Evolutionary conservation across 2,113 vertebrate genomes (phyloP), one percentile per base, ranked within the genome.

Genomic region (Caranx ignobilis): DNA sequence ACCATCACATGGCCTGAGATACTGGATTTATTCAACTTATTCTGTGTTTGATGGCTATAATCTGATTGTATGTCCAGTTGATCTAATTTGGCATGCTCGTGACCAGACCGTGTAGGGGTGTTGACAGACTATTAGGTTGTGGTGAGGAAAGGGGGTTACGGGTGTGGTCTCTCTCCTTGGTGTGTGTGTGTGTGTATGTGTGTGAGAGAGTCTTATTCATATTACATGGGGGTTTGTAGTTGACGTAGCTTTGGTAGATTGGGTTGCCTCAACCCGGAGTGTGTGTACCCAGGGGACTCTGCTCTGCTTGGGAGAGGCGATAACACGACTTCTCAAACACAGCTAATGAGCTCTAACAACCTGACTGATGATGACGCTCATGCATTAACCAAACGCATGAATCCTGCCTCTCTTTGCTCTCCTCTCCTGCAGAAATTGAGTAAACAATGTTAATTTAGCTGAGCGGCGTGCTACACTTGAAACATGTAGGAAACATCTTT

Each of bases 51-150:
- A 83, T 85, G 77, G 65, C 71, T 59, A 35, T 90, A 88, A 82
- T 87, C 67, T 69, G 77, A 89, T 90, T 87, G 68, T 77, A 77
- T 82, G 66, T 83, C 77, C 64, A 79, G 75, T 82, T 90, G 88
- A 93, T 92, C 85, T 84, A 87, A 92, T 85, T 89, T 87, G 63
- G 50, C 57, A 9, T 63, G 75, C 83, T 88, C 32, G 71, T 84
- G 61, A 87, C 68, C 72, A 55, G 70, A 65, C 48, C 26, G 34
- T 79, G 41, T 10, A 60, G 47, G 70, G 81, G 79, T 75, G 83
- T 74, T 90, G 83, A 88, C 81, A 83, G 80, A 87, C 66, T 79
- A 77, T 91, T 41, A 81, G 75, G 83, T 19, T 19, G 56, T 41
- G 39, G 63, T 41, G 65, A 67, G 48, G 64, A 34, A 3, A 11